A percentile compares a stretch with the other conserved stretches of the same genome.
Evolutionary conservation across 35 echinoderm and acorn worm genomes (phyloP).

Genomic region (Strongylocentrotus purpuratus): DNA sequence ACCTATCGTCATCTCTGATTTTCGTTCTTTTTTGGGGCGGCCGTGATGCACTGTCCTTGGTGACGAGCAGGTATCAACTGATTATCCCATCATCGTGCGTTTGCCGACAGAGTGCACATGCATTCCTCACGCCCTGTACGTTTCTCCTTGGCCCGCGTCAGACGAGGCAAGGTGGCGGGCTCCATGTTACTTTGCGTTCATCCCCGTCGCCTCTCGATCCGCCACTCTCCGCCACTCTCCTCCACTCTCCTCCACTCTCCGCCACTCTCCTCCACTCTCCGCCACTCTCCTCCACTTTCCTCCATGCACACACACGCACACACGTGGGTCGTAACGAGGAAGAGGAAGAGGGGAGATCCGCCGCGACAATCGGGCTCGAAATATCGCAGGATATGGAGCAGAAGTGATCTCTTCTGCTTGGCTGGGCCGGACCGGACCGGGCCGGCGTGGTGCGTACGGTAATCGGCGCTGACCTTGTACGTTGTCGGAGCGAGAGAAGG

Average conservation of each 20-base stretch:
- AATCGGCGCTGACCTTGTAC: constrained; percentile 30
- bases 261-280: neutral
- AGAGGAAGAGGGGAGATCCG: neutral
- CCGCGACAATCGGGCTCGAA: constrained; percentile 9
- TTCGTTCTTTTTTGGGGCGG: neutral
- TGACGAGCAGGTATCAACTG: constrained; percentile 19
- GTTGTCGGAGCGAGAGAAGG: neutral
- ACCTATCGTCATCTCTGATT: neutral
- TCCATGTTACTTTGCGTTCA: neutral
- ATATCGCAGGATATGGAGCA: constrained; percentile 51
- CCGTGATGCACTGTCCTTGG: constrained; percentile 8
- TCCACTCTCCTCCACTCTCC: neutral
- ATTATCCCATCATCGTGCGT: neutral
- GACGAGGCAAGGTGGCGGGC: neutral
- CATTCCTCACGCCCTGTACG: constrained; percentile 20
- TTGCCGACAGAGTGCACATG: neutral
- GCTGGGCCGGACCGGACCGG: neutral
- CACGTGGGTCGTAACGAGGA: neutral
- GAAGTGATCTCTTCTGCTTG: constrained; percentile 43
- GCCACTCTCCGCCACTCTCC: neutral
- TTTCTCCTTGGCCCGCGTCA: constrained; percentile 17
- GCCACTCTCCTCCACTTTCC: too few species aligned
- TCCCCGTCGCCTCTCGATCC: neutral
- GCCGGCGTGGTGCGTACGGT: constrained; percentile 29
- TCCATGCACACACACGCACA: neutral